These are phyloP conservation scores for Neomorphus geoffroyi DNA, from an alignment of 2,797 vertebrate genomes.

Conservation along the genomic window DNA sequence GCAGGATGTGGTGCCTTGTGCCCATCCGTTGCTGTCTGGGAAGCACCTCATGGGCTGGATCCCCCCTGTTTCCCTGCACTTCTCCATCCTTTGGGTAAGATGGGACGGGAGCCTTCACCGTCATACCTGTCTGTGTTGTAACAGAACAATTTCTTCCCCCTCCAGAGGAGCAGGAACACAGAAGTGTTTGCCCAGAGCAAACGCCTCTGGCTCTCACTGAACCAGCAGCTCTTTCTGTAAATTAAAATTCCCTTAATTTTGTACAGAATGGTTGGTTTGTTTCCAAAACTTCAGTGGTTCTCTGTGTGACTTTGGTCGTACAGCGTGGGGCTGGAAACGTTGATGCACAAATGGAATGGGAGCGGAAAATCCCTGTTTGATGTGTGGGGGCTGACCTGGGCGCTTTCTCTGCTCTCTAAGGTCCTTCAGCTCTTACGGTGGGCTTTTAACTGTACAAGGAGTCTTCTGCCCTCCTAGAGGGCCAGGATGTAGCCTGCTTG, in stretches of 20 bases:
- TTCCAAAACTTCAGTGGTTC: not conserved
- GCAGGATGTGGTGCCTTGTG: accelerated
- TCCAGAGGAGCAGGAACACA: not conserved
- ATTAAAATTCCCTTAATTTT: conserved; percentile 46
- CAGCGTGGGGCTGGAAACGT: accelerated
- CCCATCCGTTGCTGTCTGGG: not conserved
- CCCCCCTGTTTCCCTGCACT: no score
- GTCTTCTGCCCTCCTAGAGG: not conserved
- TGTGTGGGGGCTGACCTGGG: no score
- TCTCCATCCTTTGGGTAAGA: not conserved
- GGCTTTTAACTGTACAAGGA: no score
- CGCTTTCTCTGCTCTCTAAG: accelerated
- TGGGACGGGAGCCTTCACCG: accelerated
- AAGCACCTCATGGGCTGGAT: accelerated
- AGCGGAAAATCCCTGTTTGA: not conserved
- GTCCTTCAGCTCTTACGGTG: not conserved
- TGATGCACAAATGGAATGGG: no score
- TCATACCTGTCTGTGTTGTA: accelerated
- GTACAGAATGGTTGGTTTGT: not conserved
- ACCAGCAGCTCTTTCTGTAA: not conserved
- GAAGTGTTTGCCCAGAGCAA: not conserved
- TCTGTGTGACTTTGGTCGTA: accelerated
- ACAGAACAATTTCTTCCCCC: accelerated
- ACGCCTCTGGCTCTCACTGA: not conserved
- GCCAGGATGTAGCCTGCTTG: not conserved